These are phyloP conservation scores for Cranoglanis bouderius DNA, from an alignment of 2,113 vertebrate species.

Conservation along the genomic window DNA sequence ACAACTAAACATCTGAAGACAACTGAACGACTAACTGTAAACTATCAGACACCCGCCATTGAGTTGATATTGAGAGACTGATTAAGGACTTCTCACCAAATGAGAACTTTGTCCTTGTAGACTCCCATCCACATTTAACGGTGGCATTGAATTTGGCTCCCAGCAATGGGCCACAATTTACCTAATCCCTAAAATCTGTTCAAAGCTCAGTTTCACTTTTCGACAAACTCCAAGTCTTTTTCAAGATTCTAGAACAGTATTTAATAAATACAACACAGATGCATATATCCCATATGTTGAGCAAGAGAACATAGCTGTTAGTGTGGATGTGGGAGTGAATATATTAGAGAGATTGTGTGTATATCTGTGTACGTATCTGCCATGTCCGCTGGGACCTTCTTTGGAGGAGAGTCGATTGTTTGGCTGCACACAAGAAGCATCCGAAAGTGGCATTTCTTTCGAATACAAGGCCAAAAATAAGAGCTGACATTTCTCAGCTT, in stretches of 20 bases:
- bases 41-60: background rate
- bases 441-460: slow-evolving; percentile 42
- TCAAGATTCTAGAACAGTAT: background rate
- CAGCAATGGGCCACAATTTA: background rate
- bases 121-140: background rate
- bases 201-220: background rate
- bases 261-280: background rate
- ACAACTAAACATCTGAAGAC: background rate
- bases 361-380: slow-evolving; percentile 2
- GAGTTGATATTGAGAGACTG: background rate
- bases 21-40: background rate
- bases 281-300: no score
- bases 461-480: slow-evolving; percentile 51
- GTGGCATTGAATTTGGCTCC: background rate
- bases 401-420: slow-evolving; percentile 38
- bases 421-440: slow-evolving; percentile 41
- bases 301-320: background rate
- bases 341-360: background rate
- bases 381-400: slow-evolving; percentile 25
- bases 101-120: background rate
- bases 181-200: background rate
- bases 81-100: background rate
- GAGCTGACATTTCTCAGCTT: slow-evolving; percentile 52
- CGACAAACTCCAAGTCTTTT: background rate
- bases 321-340: background rate